Percentiles rank a stretch among this genome's conserved stretches.
Evolutionary conservation across 2,888 invertebrate species (phyloP).

Genomic region (Xanthorhoe designata): DNA sequence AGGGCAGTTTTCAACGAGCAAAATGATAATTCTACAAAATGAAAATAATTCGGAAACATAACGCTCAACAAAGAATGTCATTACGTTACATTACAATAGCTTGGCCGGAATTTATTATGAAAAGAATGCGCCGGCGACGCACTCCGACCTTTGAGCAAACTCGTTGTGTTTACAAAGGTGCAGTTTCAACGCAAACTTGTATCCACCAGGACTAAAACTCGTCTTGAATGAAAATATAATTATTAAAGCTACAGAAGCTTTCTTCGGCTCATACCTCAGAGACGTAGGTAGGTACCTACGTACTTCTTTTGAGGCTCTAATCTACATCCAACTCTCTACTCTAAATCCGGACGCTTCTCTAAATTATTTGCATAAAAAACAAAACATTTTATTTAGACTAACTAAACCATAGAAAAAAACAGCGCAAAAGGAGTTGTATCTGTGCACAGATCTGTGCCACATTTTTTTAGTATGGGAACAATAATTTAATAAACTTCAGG

Average conservation of each 20-base stretch:
- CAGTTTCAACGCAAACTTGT: background rate
- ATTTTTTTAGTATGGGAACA: background rate
- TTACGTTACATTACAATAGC: background rate
- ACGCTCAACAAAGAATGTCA: background rate
- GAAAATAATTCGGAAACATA: background rate
- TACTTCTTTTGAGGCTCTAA: no score
- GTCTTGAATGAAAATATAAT: no score
- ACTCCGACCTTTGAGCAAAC: constrained; percentile 52
- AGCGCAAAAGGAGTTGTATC: constrained; percentile 1
- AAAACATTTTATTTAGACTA: no score
- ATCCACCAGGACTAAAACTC: constrained; percentile 23
- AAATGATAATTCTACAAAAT: background rate
- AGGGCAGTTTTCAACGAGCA: no score
- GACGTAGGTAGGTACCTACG: no score
- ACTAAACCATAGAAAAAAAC: constrained; percentile 26
- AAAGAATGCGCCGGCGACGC: constrained; percentile 32
- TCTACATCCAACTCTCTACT: no score
- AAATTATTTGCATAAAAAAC: no score
- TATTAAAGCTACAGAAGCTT: no score
- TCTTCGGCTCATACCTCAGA: no score
- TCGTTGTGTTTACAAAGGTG: constrained; percentile 66
- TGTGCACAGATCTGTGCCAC: no score
- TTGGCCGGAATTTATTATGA: constrained; percentile 16
- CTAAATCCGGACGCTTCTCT: no score
- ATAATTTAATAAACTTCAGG: background rate